Evolutionary conservation across 1,140 invertebrate species (phyloP).

Genomic region (Bombus impatiens): DNA sequence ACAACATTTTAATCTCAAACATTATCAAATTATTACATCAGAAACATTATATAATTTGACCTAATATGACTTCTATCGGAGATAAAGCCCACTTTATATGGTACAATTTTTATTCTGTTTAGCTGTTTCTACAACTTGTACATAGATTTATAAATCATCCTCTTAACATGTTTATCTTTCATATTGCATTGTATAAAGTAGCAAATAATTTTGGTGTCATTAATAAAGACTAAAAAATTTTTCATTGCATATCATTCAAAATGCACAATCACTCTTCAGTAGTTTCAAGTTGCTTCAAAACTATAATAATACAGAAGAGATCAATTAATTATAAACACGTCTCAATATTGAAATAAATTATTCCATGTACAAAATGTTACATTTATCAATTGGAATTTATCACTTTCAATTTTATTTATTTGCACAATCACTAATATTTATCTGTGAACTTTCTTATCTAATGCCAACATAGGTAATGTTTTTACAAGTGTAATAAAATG

Average conservation of each 20-base stretch:
- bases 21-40: not conserved
- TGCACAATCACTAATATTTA: conserved; percentile 33
- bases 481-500: conserved; percentile 83
- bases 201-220: not conserved
- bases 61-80: not conserved
- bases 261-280: not conserved
- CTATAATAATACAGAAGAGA: not conserved
- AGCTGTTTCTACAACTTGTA: not conserved
- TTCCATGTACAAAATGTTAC: not conserved
- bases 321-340: not conserved
- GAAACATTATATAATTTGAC: not conserved
- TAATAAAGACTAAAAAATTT: not conserved
- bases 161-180: not conserved
- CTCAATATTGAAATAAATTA: not conserved
- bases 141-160: not conserved
- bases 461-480: conserved; percentile 72
- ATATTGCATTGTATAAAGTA: not conserved
- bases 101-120: not conserved
- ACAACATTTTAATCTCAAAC: not conserved
- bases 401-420: not conserved
- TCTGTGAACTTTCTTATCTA: conserved; percentile 62
- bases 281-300: not conserved
- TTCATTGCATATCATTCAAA: not conserved
- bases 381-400: conserved; percentile 6
- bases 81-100: not conserved